phyloP scores from a whole-genome alignment of 2,797 vertebrate species.

The Microhierax caerulescens region DNA sequence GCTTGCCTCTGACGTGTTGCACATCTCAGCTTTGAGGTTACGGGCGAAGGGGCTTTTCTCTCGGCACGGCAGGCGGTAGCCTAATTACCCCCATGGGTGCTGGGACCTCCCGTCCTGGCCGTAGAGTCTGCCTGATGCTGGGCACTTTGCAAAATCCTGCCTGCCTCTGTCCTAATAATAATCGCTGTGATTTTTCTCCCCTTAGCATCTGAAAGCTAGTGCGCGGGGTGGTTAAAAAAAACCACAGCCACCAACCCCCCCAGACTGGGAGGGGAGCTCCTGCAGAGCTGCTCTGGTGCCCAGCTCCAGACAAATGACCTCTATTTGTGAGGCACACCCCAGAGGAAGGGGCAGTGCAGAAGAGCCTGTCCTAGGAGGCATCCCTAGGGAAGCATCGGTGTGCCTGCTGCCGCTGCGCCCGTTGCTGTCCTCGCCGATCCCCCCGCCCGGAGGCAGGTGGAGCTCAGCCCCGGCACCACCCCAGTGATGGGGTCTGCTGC shows the following conservation, averaged over 20 bases:
- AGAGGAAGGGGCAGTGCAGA: background rate
- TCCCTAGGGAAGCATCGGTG: accelerated
- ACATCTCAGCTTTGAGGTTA: background rate
- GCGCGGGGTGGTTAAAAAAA: background rate
- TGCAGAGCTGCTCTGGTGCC: background rate
- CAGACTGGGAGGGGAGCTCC: background rate
- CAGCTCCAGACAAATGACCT: background rate
- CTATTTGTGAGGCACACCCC: background rate
- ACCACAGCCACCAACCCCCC: background rate
- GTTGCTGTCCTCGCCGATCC: background rate
- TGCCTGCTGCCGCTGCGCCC: background rate
- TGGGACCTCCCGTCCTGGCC: background rate
- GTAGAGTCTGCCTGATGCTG: background rate
- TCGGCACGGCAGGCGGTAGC: background rate
- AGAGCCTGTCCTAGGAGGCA: background rate
- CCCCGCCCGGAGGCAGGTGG: too few relatives aligned
- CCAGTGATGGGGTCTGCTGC: background rate
- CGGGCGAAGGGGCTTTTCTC: background rate
- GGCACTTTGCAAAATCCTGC: background rate
- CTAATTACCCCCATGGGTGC: background rate
- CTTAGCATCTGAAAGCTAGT: background rate
- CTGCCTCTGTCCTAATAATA: background rate
- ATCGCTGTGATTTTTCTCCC: background rate
- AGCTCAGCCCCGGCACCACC: background rate
- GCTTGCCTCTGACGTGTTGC: background rate